A percentile compares a stretch with the other conserved stretches of the same genome.
Conservation (phyloP, 2,113 vertebrate genomes). For the Myanophis thanlyinensis region DNA sequence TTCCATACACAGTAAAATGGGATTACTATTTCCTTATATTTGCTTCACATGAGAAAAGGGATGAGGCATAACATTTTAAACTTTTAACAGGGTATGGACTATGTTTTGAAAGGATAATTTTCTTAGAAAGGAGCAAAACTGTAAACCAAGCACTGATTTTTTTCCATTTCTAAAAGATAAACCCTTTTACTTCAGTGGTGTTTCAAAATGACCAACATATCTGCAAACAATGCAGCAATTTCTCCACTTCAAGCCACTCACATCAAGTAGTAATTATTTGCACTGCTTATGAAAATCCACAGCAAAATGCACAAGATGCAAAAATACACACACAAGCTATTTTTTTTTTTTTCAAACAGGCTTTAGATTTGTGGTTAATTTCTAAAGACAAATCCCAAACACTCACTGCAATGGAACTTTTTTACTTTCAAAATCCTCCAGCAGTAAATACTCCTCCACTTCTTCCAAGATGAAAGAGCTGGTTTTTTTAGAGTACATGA, state of each 20-base stretch:
- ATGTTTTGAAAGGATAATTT: not conserved
- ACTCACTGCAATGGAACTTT: conserved; percentile 93
- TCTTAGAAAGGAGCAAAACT: not conserved
- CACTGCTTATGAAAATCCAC: conserved; percentile 50
- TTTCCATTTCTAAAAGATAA: not conserved
- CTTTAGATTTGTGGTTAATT: conserved; percentile 66
- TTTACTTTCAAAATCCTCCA: conserved; percentile 99
- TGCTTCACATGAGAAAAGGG: not conserved
- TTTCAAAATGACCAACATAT: not conserved
- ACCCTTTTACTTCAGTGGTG: not conserved
- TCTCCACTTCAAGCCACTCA: not conserved
- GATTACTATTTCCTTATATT: not conserved
- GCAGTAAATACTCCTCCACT: conserved; percentile 91
- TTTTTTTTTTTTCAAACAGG: conserved; percentile 50
- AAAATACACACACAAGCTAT: conserved; percentile 14
- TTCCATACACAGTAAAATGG: not conserved
- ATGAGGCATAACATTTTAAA: not conserved
- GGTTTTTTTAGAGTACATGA: conserved; percentile 70
- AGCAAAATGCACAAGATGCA: conserved; percentile 66
- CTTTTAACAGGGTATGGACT: not conserved
- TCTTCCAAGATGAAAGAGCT: conserved; percentile 84
- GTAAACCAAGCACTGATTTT: not conserved
- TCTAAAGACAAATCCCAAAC: conserved; percentile 63
- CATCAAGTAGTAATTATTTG: not conserved
- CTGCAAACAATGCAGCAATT: not conserved